Conservation (phyloP, 2,113 vertebrate species). For the Cyprinus carpio region DNA sequence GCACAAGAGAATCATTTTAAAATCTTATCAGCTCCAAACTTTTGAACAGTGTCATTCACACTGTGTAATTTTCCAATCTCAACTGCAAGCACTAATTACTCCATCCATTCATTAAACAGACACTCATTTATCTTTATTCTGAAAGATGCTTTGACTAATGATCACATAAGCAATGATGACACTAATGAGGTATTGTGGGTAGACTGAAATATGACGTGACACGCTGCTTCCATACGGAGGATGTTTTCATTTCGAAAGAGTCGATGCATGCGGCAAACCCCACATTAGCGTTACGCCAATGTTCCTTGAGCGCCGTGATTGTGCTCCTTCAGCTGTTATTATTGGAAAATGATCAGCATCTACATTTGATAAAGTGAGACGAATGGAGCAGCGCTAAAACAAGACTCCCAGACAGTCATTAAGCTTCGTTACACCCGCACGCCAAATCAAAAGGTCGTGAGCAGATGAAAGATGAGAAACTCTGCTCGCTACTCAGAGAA, state of each 20-base stretch:
- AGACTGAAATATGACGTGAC: neutral
- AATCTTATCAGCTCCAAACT: neutral
- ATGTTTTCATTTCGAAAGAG: conserved; percentile 1
- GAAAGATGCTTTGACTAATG: conserved; percentile 21
- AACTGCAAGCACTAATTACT: neutral
- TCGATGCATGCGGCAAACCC: neutral
- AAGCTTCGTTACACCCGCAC: neutral
- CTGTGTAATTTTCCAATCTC: neutral
- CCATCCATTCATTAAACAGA: conserved; percentile 6
- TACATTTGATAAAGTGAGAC: conserved; percentile 22
- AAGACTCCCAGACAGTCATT: conserved; percentile 15
- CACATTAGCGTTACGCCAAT: neutral
- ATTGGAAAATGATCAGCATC: conserved; percentile 29
- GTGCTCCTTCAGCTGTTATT: neutral
- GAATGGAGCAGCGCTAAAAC: conserved; percentile 12
- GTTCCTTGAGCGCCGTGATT: neutral
- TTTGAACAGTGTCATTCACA: neutral
- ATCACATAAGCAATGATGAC: conserved; percentile 1
- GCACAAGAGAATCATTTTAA: neutral
- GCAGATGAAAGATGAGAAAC: conserved; percentile 24
- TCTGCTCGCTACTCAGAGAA: neutral
- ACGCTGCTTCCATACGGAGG: neutral
- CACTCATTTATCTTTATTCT: neutral
- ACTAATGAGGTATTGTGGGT: conserved; percentile 10
- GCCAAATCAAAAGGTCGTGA: conserved; percentile 28